Base-by-base conservation (phyloP, 2,113 vertebrate species). In the Myrmecophaga tridactyla region DNA sequence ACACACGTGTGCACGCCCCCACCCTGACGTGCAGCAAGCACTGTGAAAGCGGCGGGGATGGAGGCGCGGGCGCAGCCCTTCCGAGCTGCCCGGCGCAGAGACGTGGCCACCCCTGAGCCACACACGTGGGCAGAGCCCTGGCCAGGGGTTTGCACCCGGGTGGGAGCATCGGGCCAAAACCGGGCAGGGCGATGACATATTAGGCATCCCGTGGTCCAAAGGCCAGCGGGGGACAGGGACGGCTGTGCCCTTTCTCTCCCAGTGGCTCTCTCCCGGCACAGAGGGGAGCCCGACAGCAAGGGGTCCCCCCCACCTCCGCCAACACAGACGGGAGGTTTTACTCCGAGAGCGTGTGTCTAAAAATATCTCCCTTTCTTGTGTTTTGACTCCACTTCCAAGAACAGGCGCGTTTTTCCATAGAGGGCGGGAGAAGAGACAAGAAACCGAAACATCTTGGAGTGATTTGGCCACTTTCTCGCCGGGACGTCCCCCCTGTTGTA, bases 321-420 rank as follows among this genome's bases (percentile, higher is more conserved):
- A 80, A n/a, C 8, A 0, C 95, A 4, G 63, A 90, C 0, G 13
- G 92, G 97, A 77, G 70, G 96, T 62, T 96, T 94, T 82, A 91
- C 93, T 96, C 97, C 92, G 93, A 97, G 96, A 80, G 90, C 67
- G 96, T 95, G 77, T 25, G 83, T 97, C 98, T 98, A 97, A 98
- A 98, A 98, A 98, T 97, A 98, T 63, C 98, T 97, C 95, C 36
- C 94, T 97, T 89, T 76, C 80, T 98, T 97, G 97, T 97, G 97
- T 98, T 97, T 97, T 97, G 97, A 98, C 97, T 97, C 94, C 18
- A 65, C 41, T 97, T 98, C 98, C 97, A 89, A 97, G 97, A 98
- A 96, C 97, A 94, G 95, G 96, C n/a, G 94, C 77, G 76, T 86
- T 96, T 97, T 97, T 98, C 98, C 96, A 2, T 46, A 92, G 77